Evolutionary conservation across 37 sponge, comb jelly and placozoan species (phyloP), one percentile per base, ranked within the genome.

Genomic region (Diacarnus erythraeanus): DNA sequence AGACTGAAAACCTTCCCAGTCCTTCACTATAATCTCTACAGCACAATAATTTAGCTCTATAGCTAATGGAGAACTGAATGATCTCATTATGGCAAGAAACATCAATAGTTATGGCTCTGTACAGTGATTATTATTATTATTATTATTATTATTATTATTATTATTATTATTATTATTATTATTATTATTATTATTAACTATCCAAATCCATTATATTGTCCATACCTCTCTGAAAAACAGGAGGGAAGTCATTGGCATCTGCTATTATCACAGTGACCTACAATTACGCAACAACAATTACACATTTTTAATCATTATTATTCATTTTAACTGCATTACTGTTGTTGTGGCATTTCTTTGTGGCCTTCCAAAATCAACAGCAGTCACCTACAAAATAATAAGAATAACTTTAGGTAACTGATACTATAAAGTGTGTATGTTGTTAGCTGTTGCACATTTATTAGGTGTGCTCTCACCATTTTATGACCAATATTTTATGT

Each of bases 191-290:
- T n/a, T n/a, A n/a, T n/a, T n/a, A n/a, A n/a, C n/a, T n/a, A n/a
- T n/a, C n/a, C n/a, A n/a, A n/a, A n/a, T n/a, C n/a, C n/a, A n/a
- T n/a, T n/a, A n/a, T 27, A 18, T 17, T 18, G 15, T 3, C 33
- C 67, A 23, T 44, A 69, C 71, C 58, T 35, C 39, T 56, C 23
- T 69, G 23, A 69, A 80, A 80, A 20, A 70, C 39, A 57, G 80
- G 80, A 36, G 58, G 22, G 27, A 65, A 65, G 71, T 80, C 80
- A 69, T 80, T 80, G 3, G 29, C 71, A 57, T 80, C 80, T 4
- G 6, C 23, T 4, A 80, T 58, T 0, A 40, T 65, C 6, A 78
- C 22, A 4, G 41, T 37, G 18, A 80, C 39, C 71, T 80, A 30
- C 17, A 30, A 38, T 10, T 31, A 27, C 1, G 38, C 39, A 4